Evolutionary conservation across 1,140 invertebrate genomes (phyloP), one percentile per base, ranked within the genome.

Genomic region (Holcopasites calliopsidis): DNA sequence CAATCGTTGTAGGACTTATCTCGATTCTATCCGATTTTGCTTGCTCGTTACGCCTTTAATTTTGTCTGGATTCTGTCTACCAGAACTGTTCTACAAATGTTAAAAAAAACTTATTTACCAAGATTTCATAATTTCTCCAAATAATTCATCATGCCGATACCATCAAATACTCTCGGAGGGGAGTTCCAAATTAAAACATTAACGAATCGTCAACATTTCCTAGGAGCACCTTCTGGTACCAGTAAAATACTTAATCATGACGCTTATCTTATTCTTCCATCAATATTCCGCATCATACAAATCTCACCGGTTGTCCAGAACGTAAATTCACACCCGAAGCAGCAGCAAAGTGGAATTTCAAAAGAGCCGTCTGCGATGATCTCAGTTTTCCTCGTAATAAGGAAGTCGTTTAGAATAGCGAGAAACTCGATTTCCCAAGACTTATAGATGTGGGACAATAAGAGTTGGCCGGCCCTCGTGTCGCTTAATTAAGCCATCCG

Each of bases 401-500:
- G 21, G 26, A 35, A 16, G 16, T 28, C 13, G 18, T 69, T 11
- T 49, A 70, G 35, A 54, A 35, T 21, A 69, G 33, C 50, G n/a
- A 18, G 21, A 18, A 5, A 1, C 18, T 38, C 23, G 21, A 11
- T 66, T 57, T 31, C 42, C 18, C 13, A 38, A 65, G 68, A 58
- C 57, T 64, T 76, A 69, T 50, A 69, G 64, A 75, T 79, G 61
- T 31, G 71, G 40, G 52, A 79, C 47, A 54, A 74, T 44, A 64
- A 68, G 60, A 76, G 64, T 68, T 60, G 55, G 47, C 50, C 44
- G 28, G 21, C 68, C 35, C 44, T 52, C 47, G 50, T 69, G 76
- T 66, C 60, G 66, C 57, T 84, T 84, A 84, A 84, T 84, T 84
- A 80, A 84, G 82, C 73, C 81, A 83, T 84, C 81, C 64, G 60